Conservation (phyloP, 2,113 vertebrate genomes). For the Carassius gibelio region DNA sequence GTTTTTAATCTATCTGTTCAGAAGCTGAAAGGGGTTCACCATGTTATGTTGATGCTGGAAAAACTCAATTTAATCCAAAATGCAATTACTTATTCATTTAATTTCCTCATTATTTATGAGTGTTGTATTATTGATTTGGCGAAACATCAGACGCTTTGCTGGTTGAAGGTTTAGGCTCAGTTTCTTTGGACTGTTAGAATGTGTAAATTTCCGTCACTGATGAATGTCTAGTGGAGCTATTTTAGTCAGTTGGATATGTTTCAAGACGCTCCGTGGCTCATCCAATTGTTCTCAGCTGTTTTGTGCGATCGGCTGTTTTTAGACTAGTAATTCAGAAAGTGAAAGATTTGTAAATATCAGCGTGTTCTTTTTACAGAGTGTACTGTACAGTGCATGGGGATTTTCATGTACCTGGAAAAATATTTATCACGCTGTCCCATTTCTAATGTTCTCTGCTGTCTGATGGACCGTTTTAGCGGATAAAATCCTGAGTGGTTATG, state of each 20-base stretch:
- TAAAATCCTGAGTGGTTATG: constrained; percentile 24
- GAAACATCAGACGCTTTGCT: not conserved
- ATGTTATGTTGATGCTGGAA: not conserved
- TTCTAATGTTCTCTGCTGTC: constrained; percentile 5
- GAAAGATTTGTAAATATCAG: not conserved
- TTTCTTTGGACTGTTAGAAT: not conserved
- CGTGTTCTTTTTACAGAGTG: not conserved
- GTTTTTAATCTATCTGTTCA: not conserved
- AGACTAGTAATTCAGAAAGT: not conserved
- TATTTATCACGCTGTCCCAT: not conserved
- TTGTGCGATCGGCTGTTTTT: not conserved
- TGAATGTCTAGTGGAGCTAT: not conserved
- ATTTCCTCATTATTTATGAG: not conserved
- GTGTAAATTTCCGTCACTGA: not conserved
- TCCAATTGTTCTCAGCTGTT: not conserved
- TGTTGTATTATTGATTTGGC: constrained; percentile 29
- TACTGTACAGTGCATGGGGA: not conserved
- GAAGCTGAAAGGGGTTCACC: not conserved
- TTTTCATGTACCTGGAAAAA: not conserved
- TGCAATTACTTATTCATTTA: not conserved
- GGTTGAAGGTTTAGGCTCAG: not conserved
- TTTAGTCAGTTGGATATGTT: not conserved
- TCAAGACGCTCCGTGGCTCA: not conserved
- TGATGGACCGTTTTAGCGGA: not conserved
- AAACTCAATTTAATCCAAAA: not conserved